Conservation (phyloP, 2,797 vertebrate genomes). For the Gallinago solitaria region DNA sequence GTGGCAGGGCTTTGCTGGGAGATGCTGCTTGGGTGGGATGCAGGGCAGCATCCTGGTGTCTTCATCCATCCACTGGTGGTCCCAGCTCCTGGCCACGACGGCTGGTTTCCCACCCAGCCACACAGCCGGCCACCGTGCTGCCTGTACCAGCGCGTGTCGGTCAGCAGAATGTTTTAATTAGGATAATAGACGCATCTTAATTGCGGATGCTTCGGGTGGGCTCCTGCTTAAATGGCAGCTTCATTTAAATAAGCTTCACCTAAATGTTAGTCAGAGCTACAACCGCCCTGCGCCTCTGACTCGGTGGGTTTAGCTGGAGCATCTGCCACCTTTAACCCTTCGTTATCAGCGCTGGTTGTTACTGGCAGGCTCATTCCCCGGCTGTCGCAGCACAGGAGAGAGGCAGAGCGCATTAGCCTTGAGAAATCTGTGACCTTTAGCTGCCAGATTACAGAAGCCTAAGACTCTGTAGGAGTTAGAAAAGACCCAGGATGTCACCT, state of each 20-base stretch:
- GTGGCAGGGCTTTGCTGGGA: background rate
- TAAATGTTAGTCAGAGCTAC: conserved; percentile 29
- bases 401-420: conserved; percentile 56
- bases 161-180: conserved; percentile 20
- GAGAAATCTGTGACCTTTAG: conserved; percentile 70
- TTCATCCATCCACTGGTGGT: accelerated
- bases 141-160: accelerated
- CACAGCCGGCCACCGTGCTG: accelerated
- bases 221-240: background rate
- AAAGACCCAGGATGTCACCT: conserved; percentile 47
- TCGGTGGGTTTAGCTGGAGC: conserved; percentile 18
- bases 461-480: background rate
- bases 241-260: conserved; percentile 58
- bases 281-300: background rate
- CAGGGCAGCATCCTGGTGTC: accelerated
- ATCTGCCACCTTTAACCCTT: conserved; percentile 65
- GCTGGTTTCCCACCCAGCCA: background rate
- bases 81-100: background rate
- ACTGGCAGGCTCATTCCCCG: conserved; percentile 62
- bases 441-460: conserved; percentile 34
- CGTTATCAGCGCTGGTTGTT: conserved; percentile 66
- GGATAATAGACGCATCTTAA: background rate
- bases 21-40: accelerated
- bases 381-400: conserved; percentile 26
- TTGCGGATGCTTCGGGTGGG: background rate